Base-by-base conservation (phyloP, 2,888 invertebrate species). In the Chrysina gloriosa region DNA sequence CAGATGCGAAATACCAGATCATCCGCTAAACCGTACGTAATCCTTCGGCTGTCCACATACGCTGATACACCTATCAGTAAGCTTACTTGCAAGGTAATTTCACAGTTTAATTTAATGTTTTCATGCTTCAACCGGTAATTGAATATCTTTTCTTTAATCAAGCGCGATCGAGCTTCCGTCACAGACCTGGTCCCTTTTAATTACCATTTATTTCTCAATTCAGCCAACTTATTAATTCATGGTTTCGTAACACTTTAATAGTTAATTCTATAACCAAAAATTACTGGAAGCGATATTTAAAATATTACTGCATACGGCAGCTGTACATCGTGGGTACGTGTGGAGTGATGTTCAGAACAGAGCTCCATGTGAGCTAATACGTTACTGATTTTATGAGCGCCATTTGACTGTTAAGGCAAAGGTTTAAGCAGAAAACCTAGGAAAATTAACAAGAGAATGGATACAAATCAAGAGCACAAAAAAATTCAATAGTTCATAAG, bases 51-150 rank as follows among this genome's bases (percentile, higher is more conserved):
- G 11, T 14, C 63, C 63, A 39, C 67, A 65, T 70, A 66, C 58
- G 48, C 63, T 7, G 47, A 27, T 45, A 29, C 63, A 29, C 70
- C 73, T 70, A 73, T 72, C 71, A 73, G 69, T 73, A 72, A 71
- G 72, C 69, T 68, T 70, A 71, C 70, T 73, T 71, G 71, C 71
- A 72, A 70, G 71, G 70, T 71, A 72, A 71, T 71, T 71, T 69
- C 68, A 68, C 68, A 69, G 70, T 70, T 72, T 71, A 73, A 74
- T 74, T 74, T 74, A 72, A 74, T 69, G 71, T 73, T 71, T 74
- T 74, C 74, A 74, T 74, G 73, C 52, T 42, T 45, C 45, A 63
- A 31, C 48, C 58, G 23, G 54, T 68, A 68, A 68, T 68, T 63
- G 63, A 68, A 63, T 63, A 42, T 63, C 39, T 45, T 21, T 19